Evolutionary conservation across 2,888 invertebrate genomes (phyloP), one percentile per base, ranked within the genome.

Genomic region (Catocala fraxini): DNA sequence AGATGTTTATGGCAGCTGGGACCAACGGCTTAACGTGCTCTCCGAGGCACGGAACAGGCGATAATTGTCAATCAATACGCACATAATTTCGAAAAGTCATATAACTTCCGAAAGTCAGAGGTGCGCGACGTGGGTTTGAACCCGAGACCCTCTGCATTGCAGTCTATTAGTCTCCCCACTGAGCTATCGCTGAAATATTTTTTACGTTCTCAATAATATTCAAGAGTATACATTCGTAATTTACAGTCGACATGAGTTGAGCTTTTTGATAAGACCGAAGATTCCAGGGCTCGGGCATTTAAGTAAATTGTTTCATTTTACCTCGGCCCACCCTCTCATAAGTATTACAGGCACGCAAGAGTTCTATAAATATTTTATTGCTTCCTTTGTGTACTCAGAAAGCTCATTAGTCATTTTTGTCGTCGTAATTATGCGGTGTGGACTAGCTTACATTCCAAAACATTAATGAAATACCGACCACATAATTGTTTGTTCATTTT

Each of bases 361-460:
- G 68, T 77, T 71, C 73, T 73, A 80, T 81, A 80, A 81, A 81
- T 81, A 80, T 80, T 80, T 79, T 70, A 81, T 75, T 51, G 68
- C 69, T 80, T 80, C 77, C 76, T 80, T 73, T 73, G 75, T 76
- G 65, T 73, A 70, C 65, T 57, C 66, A 68, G 70, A 72, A 74
- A 78, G 61, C 72, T 77, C 73, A 78, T 81, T 81, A 75, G 78
- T 78, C 71, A 80, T 80, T 79, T 79, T 75, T 67, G 68, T 73
- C 68, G 68, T 67, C 59, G 64, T 74, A 75, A 80, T 73, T 76
- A 65, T 63, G 47, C 55, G 54, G 60, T 60, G 64, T 63, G 35
- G 48, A 48, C 42, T 46, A 47, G 54, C 60, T 55, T 55, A 59
- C 56, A 56, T 51, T 66, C 63, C 59, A 56, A 45, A 53, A 62